Conservation (phyloP, 2,797 vertebrate species). For the Simalia tracyae region DNA sequence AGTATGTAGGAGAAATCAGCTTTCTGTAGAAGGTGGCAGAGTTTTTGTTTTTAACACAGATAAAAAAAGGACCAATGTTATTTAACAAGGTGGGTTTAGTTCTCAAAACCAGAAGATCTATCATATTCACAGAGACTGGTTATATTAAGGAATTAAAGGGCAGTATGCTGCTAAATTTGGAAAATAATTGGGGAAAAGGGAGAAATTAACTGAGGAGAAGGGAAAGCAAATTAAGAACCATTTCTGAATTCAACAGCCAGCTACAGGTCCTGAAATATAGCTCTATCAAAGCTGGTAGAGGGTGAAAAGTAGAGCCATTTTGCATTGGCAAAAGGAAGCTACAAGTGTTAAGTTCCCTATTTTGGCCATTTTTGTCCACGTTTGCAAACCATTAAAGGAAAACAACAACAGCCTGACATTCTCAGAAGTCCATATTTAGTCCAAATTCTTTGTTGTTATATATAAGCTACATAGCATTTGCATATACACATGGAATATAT, state of each 20-base stretch:
- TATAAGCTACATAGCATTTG: neutral
- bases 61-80: neutral
- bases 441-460: neutral
- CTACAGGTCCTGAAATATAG: neutral
- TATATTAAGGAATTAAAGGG: neutral
- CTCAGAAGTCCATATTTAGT: neutral
- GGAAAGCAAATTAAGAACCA: neutral
- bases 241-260: neutral
- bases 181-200: neutral
- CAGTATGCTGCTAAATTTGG: neutral
- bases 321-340: neutral
- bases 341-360: constrained; percentile 14
- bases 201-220: too few species aligned
- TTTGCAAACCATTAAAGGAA: neutral
- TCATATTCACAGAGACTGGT: neutral
- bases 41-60: neutral
- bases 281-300: neutral
- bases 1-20: neutral
- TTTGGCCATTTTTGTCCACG: constrained; percentile 38
- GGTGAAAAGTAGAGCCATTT: neutral
- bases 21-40: fast-evolving
- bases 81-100: neutral
- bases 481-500: neutral
- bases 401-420: neutral
- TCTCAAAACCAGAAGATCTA: neutral